A percentile compares a stretch with the other conserved stretches of the same genome.
phyloP scores from a whole-genome alignment of 2,797 vertebrate species.

The Pipistrellus kuhlii region DNA sequence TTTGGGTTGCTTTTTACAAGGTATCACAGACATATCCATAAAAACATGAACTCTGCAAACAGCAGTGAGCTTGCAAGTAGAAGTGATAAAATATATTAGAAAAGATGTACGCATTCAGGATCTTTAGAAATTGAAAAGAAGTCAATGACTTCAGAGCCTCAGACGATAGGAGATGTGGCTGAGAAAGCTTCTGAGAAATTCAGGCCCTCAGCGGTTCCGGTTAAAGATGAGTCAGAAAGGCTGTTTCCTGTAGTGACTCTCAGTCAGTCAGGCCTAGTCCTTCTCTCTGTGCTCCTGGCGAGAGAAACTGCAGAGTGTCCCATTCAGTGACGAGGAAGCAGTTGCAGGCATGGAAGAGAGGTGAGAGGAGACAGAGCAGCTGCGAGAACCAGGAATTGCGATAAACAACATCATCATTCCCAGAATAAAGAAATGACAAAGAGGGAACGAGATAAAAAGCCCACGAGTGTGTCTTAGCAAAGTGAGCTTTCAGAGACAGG shows the following conservation, averaged over 20 bases:
- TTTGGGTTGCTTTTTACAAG: neutral
- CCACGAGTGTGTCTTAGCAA: neutral
- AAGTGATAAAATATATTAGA: neutral
- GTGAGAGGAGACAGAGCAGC: neutral
- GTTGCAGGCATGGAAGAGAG: rapidly evolving
- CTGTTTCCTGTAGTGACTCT: rapidly evolving
- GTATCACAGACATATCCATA: neutral
- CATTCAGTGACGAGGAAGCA: neutral
- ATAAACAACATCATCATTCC: neutral
- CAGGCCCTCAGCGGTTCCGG: neutral
- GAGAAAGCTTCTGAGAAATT: neutral
- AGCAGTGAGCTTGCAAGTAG: neutral
- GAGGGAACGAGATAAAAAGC: neutral
- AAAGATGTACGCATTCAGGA: neutral
- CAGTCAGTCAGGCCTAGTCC: rapidly evolving
- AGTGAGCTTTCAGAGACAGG: neutral
- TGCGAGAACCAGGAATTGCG: neutral
- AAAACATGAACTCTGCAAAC: neutral
- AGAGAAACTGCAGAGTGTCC: rapidly evolving
- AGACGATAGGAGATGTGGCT: neutral
- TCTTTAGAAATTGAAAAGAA: neutral
- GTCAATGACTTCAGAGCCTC: neutral
- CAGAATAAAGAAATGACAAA: neutral
- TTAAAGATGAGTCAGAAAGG: neutral
- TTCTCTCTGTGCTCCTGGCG: neutral